These are phyloP conservation scores for Cordilura impudica DNA, from an alignment of 2,888 invertebrate genomes.

Conservation along the genomic window DNA sequence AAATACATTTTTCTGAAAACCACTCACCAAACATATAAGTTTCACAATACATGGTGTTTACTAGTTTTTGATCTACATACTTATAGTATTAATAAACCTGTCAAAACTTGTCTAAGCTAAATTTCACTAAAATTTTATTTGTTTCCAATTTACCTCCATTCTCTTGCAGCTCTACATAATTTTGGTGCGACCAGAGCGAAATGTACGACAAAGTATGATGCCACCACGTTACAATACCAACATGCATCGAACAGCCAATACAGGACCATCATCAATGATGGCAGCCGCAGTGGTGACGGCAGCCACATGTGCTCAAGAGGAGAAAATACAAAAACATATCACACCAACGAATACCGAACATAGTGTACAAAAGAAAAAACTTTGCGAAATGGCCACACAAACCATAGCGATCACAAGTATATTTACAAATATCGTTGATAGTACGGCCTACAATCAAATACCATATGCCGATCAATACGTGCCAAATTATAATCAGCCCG, in stretches of 20 bases:
- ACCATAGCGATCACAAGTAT: slow-evolving; percentile 76
- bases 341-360: slow-evolving; percentile 76
- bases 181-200: slow-evolving; percentile 91
- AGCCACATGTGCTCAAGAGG: slow-evolving; percentile 84
- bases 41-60: background rate
- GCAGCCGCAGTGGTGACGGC: slow-evolving; percentile 84
- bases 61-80: too few relatives aligned
- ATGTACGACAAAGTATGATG: slow-evolving; percentile 93
- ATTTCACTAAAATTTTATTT: background rate
- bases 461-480: slow-evolving; percentile 78
- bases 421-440: slow-evolving; percentile 73
- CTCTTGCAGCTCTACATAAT: slow-evolving; percentile 88
- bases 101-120: background rate
- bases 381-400: slow-evolving; percentile 78
- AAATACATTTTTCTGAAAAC: background rate
- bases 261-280: slow-evolving; percentile 83
- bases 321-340: slow-evolving; percentile 82
- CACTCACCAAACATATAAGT: background rate
- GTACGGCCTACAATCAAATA: slow-evolving; percentile 72
- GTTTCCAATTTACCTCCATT: background rate
- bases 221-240: slow-evolving; percentile 83
- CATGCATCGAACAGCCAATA: slow-evolving; percentile 82
- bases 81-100: background rate
- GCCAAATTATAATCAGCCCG: slow-evolving; percentile 72
- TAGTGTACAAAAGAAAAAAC: slow-evolving; percentile 71